A percentile compares a stretch with the other conserved stretches of the same genome.
These are phyloP conservation scores for Astropecten irregularis DNA, from an alignment of 53 echinoderm and acorn worm genomes.

Conservation along the genomic window DNA sequence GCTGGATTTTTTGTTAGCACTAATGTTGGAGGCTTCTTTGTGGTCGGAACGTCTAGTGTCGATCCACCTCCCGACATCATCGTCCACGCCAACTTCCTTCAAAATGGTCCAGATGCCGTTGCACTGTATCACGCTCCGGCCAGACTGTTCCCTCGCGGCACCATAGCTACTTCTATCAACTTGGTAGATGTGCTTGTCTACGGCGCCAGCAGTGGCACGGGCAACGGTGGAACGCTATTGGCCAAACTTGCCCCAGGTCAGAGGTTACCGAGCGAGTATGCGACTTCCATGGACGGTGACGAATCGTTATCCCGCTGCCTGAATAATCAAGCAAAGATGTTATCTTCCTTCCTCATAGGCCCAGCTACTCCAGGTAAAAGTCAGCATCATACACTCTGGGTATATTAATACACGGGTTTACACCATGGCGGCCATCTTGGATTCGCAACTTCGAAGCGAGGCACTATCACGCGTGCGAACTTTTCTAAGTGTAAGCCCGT, in stretches of 20 bases:
- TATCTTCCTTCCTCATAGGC: constrained; percentile 77
- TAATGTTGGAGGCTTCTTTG: constrained; percentile 60
- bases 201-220: constrained; percentile 30
- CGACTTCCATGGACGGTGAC: constrained; percentile 21
- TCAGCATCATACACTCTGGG: too few species aligned
- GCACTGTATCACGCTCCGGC: constrained; percentile 69
- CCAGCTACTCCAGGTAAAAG: constrained; percentile 76
- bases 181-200: constrained; percentile 83
- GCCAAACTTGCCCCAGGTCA: constrained; percentile 76
- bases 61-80: constrained; percentile 59
- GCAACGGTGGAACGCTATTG: constrained; percentile 41
- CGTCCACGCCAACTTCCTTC: constrained; percentile 69
- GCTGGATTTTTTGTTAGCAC: constrained; percentile 46
- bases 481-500: too few species aligned
- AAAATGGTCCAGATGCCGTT: constrained; percentile 87
- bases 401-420: too few species aligned
- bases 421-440: too few species aligned
- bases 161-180: constrained; percentile 51
- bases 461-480: too few species aligned
- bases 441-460: too few species aligned
- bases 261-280: constrained; percentile 59
- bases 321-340: constrained; percentile 31
- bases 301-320: constrained; percentile 80
- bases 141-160: constrained; percentile 69
- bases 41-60: constrained; percentile 59